A percentile compares a stretch with the other conserved stretches of the same genome.
phyloP scores from a whole-genome alignment of 1,140 invertebrate species.

The Wasmannia auropunctata region DNA sequence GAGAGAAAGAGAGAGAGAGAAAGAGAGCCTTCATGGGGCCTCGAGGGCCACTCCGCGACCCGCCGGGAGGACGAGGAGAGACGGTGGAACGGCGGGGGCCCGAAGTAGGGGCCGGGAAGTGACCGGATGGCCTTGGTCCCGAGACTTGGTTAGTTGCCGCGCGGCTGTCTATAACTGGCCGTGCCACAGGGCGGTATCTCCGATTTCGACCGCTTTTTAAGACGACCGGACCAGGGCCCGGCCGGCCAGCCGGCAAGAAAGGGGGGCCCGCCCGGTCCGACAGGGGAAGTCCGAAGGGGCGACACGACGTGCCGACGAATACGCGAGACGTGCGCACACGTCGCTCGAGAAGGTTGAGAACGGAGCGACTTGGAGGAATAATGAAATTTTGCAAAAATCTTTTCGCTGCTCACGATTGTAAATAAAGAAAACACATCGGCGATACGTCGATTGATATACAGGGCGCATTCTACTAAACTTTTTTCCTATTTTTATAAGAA shows the following conservation, averaged over 20 bases:
- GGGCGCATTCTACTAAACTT: background rate
- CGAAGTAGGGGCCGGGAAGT: conserved; percentile 73
- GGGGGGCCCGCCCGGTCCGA: background rate
- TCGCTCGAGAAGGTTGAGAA: conserved; percentile 12
- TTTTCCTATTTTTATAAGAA: background rate
- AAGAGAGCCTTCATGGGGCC: conserved; percentile 50
- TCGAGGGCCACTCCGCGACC: conserved; percentile 61
- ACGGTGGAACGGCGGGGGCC: conserved; percentile 34
- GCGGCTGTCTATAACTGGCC: conserved; percentile 77
- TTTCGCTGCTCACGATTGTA: background rate
- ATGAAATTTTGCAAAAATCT: conserved; percentile 42
- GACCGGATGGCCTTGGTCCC: conserved; percentile 82
- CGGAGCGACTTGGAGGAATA: background rate
- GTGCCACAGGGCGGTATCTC: conserved; percentile 77
- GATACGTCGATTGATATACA: background rate
- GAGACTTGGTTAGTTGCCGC: conserved; percentile 81
- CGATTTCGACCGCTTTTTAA: conserved; percentile 79
- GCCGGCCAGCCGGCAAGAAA: background rate
- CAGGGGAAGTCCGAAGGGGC: conserved; percentile 28
- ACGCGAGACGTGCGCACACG: background rate
- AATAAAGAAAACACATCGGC: background rate
- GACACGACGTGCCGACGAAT: conserved; percentile 33
- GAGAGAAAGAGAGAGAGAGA: too few species aligned
- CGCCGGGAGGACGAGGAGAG: conserved; percentile 30
- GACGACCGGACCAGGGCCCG: conserved; percentile 55